A percentile compares a stretch with the other conserved stretches of the same genome.
These are phyloP conservation scores for Potamilus streckersoni DNA, from an alignment of 1,140 invertebrate species.

Conservation along the genomic window DNA sequence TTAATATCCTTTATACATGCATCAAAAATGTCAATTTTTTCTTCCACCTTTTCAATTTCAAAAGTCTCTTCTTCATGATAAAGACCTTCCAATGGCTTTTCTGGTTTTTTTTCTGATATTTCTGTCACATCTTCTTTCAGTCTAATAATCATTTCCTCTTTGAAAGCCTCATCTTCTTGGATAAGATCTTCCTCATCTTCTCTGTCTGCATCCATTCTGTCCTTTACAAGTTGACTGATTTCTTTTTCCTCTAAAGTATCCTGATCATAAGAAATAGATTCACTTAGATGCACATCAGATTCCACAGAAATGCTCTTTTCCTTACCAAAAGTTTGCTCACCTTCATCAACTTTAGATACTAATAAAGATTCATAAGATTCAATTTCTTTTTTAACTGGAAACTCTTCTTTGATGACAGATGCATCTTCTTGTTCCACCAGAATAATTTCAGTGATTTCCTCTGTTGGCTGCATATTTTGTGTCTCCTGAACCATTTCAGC, in stretches of 20 bases:
- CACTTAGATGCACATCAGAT: too few species aligned
- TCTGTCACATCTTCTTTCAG: conserved; percentile 4
- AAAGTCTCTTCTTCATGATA: conserved; percentile 13
- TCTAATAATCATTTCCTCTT: conserved; percentile 1
- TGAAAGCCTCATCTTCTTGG: conserved; percentile 33
- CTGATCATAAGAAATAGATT: too few species aligned
- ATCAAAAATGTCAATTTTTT: conserved; percentile 5
- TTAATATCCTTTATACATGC: background rate
- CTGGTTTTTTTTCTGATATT: background rate
- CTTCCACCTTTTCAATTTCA: conserved; percentile 5
- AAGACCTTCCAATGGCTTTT: conserved; percentile 6
- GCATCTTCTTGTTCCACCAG: conserved; percentile 23
- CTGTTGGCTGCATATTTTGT: conserved; percentile 3
- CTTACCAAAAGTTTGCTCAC: too few species aligned
- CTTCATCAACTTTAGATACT: background rate
- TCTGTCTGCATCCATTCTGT: conserved; percentile 4
- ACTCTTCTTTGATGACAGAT: conserved; percentile 2
- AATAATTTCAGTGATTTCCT: conserved; percentile 15
- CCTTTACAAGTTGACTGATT: conserved; percentile 4
- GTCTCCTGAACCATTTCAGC: background rate
- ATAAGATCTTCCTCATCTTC: conserved; percentile 52
- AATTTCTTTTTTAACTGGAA: conserved; percentile 3
- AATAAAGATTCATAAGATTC: conserved; percentile 10
- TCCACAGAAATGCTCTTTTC: too few species aligned
- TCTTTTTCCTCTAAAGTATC: conserved; percentile 6